Evolutionary conservation across 2,113 vertebrate genomes (phyloP).

Genomic region (Empidonax traillii): DNA sequence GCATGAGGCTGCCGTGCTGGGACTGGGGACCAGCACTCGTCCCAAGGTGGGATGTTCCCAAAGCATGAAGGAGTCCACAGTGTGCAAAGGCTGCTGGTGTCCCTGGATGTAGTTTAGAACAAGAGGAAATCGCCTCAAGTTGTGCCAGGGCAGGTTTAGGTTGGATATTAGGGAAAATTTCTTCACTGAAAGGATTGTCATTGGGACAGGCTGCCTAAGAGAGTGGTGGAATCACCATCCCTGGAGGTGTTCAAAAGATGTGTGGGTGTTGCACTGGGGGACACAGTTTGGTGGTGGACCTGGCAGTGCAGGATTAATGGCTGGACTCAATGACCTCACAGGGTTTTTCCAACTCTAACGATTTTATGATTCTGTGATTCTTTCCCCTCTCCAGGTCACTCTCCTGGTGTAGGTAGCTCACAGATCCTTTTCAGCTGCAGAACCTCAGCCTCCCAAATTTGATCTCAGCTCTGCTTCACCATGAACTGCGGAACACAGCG

Average conservation of each 20-base stretch:
- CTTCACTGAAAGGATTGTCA: background rate
- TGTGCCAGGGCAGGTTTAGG: background rate
- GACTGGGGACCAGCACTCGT: rapidly evolving
- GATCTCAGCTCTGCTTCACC: background rate
- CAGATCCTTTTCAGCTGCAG: background rate
- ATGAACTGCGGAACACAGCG: rapidly evolving
- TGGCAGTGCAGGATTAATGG: background rate
- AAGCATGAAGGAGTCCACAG: rapidly evolving
- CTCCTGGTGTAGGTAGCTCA: background rate
- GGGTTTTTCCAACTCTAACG: background rate
- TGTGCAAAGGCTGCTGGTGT: too few relatives aligned
- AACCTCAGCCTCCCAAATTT: background rate
- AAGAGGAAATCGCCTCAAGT: background rate
- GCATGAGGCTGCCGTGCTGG: rapidly evolving
- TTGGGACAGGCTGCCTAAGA: background rate
- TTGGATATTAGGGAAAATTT: background rate
- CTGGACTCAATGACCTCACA: background rate
- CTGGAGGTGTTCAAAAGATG: background rate
- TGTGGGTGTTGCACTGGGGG: background rate
- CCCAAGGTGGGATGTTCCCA: background rate
- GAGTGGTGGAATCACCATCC: background rate
- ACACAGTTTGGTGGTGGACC: background rate
- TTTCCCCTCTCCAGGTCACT: background rate
- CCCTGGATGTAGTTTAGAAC: background rate
- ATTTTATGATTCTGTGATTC: background rate